These are phyloP conservation scores for Penaeus monodon DNA, from an alignment of 2,888 invertebrate genomes.

Conservation along the genomic window DNA sequence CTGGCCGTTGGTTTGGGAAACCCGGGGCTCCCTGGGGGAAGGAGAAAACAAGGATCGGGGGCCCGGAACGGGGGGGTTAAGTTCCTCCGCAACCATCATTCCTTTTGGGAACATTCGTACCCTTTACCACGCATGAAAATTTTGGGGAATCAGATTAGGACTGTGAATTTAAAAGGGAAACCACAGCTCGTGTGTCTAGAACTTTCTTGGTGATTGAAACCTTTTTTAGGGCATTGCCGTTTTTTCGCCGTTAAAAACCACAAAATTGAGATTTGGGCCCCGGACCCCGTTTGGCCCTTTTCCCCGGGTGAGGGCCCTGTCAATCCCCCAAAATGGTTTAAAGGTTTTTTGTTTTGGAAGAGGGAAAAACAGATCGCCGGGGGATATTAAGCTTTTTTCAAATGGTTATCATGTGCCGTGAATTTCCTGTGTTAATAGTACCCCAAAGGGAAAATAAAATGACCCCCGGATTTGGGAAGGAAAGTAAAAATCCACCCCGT, in stretches of 20 bases:
- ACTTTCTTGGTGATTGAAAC: constrained; percentile 77
- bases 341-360: constrained; percentile 82
- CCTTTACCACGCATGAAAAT: too few relatives aligned
- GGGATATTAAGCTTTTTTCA: too few relatives aligned
- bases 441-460: too few relatives aligned
- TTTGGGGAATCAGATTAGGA: too few relatives aligned
- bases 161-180: background rate
- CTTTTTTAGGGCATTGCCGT: constrained; percentile 77
- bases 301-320: constrained; percentile 83
- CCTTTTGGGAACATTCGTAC: too few relatives aligned
- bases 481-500: too few relatives aligned
- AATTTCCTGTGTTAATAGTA: too few relatives aligned
- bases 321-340: constrained; percentile 83
- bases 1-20: constrained; percentile 60
- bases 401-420: background rate
- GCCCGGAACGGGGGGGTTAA: background rate
- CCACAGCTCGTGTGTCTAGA: background rate
- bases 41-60: background rate
- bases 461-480: too few relatives aligned
- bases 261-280: constrained; percentile 83
- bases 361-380: constrained; percentile 65
- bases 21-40: constrained; percentile 48
- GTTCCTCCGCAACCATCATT: too few relatives aligned
- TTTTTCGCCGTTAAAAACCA: constrained; percentile 82
- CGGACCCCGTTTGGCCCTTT: constrained; percentile 86